phyloP scores from a whole-genome alignment of 2,797 vertebrate species.

The Enteromius trimaculatus region DNA sequence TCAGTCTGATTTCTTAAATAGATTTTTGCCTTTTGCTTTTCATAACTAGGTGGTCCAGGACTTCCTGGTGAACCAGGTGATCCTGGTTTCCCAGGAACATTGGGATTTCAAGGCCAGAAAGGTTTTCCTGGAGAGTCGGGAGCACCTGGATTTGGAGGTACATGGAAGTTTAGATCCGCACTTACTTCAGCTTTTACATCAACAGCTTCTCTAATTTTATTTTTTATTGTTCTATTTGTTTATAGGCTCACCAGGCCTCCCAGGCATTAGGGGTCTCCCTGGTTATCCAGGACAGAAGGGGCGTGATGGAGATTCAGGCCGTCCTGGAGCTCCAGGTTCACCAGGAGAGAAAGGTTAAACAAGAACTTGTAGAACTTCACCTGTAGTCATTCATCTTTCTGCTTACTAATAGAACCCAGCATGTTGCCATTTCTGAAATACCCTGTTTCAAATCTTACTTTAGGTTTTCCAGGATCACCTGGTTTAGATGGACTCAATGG shows the following conservation, averaged over 20 bases:
- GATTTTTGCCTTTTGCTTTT: neutral
- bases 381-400: neutral
- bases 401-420: neutral
- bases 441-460: neutral
- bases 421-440: slow-evolving; percentile 1
- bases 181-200: neutral
- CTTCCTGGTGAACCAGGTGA: slow-evolving; percentile 81
- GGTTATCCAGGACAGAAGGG: slow-evolving; percentile 83
- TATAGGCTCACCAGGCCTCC: slow-evolving; percentile 82
- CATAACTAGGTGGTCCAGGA: slow-evolving; percentile 77
- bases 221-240: slow-evolving; percentile 17
- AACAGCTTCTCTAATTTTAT: neutral
- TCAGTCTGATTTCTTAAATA: neutral
- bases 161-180: slow-evolving; percentile 31
- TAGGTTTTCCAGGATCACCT: slow-evolving; percentile 86
- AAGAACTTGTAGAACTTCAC: neutral
- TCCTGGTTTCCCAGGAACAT: slow-evolving; percentile 79
- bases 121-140: slow-evolving; percentile 84
- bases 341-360: slow-evolving; percentile 85
- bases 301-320: slow-evolving; percentile 77
- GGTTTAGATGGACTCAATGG: slow-evolving; percentile 93
- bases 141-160: slow-evolving; percentile 84
- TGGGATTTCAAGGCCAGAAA: slow-evolving; percentile 80
- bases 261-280: slow-evolving; percentile 77
- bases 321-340: slow-evolving; percentile 73